These are phyloP conservation scores for Crypturellus undulatus DNA, from an alignment of 2,113 vertebrate species.

Conservation along the genomic window DNA sequence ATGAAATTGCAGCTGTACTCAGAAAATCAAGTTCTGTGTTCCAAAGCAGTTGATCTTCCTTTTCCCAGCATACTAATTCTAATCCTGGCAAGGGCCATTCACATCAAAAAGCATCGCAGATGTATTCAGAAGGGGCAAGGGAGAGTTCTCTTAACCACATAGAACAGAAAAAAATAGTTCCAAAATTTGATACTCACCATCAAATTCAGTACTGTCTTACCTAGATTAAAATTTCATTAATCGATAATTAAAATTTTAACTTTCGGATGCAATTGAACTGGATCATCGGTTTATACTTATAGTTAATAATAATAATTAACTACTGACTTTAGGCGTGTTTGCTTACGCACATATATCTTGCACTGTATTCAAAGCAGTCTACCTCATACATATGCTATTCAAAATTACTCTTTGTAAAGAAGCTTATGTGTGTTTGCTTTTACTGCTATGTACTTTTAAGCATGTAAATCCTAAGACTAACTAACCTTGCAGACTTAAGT, in stretches of 20 bases:
- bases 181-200: background rate
- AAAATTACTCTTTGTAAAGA: background rate
- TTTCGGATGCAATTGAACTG: background rate
- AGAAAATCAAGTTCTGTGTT: slow-evolving; percentile 5
- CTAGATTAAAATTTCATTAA: background rate
- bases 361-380: background rate
- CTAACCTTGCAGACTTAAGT: background rate
- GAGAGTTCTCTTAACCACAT: background rate
- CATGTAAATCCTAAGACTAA: background rate
- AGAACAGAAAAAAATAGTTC: no score
- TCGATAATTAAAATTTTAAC: background rate
- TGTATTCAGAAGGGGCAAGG: no score
- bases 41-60: slow-evolving; percentile 2
- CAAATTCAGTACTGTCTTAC: background rate
- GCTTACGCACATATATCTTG: background rate
- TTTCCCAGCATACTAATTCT: slow-evolving; percentile 25
- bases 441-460: background rate
- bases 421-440: background rate
- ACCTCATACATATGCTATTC: no score
- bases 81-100: slow-evolving; percentile 8
- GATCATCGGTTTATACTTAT: background rate
- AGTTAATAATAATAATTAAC: background rate
- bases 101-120: background rate
- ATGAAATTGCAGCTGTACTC: background rate
- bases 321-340: background rate